These are phyloP conservation scores for Habropoda laboriosa DNA, from an alignment of 1,140 invertebrate genomes.

Conservation along the genomic window DNA sequence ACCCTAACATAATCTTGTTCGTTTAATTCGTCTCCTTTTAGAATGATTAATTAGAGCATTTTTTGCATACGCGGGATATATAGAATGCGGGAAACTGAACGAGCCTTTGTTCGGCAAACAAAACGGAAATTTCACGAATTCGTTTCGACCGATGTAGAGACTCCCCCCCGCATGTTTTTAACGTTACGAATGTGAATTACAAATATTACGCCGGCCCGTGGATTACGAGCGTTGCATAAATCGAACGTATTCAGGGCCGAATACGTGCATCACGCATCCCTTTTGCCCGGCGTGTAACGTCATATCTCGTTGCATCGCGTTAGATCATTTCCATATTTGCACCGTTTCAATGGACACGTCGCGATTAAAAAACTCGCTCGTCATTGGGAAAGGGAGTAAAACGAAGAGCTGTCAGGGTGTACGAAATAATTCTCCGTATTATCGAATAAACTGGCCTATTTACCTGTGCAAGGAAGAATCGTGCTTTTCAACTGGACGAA, in stretches of 20 bases:
- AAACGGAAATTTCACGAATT: no score
- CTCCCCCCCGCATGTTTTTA: no score
- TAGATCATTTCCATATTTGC: constrained; percentile 30
- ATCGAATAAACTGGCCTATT: background rate
- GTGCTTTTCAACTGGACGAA: no score
- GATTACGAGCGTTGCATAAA: constrained; percentile 9
- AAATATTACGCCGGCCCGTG: constrained; percentile 9
- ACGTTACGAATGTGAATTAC: constrained; percentile 7
- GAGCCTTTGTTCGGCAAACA: no score
- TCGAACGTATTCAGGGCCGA: background rate
- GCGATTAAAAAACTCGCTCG: background rate
- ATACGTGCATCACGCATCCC: background rate
- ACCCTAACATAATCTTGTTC: no score
- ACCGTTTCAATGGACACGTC: background rate
- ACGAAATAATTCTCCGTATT: background rate
- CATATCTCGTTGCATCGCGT: constrained; percentile 8
- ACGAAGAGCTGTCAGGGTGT: background rate
- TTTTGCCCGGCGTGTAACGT: background rate
- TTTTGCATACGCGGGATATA: no score
- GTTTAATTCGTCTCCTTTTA: no score
- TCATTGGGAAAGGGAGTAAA: background rate
- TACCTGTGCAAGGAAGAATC: background rate
- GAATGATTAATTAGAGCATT: no score
- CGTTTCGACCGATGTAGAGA: background rate
- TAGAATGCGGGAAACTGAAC: no score